Evolutionary conservation across 2,113 vertebrate species (phyloP), one percentile per base, ranked within the genome.

Genomic region (Plecturocebus donacophilus): DNA sequence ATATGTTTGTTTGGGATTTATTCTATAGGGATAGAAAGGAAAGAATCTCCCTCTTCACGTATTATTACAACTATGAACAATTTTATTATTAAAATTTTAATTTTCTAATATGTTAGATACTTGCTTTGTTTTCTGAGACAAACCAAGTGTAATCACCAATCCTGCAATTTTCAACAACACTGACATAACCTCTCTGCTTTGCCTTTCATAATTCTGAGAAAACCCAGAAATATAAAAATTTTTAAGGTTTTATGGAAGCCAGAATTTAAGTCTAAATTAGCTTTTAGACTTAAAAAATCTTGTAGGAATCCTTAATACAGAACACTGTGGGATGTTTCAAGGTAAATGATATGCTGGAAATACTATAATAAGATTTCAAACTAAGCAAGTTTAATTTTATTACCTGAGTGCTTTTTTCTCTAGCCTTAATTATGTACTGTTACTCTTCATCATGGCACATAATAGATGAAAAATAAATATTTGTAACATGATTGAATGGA

Each of bases 291-390:
- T 49, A 47, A 30, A 75, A 95, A 91, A 86, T 17, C 12, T 38
- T 77, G 20, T 45, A 90, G 2, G 8, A 95, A 76, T 87, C 9
- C 32, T 94, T 87, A 92, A 64, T 77, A 58, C 14, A 94, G 70
- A 94, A 30, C 2, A 96, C 84, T 95, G 49, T 91, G 23, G 32
- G 54, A 73, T 71, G 47, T 92, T 68, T 94, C 40, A 80, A 54
- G 19, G 3, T 87, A 95, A 96, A 97, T 95, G 19, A 82, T 81
- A 94, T 85, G n/a, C 16, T 87, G 17, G 2, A 80, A 2, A 54
- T 95, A 92, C 84, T 8, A 83, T 94, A 85, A 35, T 77, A 94
- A 40, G 32, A 79, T 71, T 92, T 92, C 56, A 87, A 92, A 95
- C 88, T 87, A 40, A 89, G 10, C 91, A 47, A 49, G n/a, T 82